Evolutionary conservation across 2,888 invertebrate genomes (phyloP).

Genomic region (Drosophila buzzatii): DNA sequence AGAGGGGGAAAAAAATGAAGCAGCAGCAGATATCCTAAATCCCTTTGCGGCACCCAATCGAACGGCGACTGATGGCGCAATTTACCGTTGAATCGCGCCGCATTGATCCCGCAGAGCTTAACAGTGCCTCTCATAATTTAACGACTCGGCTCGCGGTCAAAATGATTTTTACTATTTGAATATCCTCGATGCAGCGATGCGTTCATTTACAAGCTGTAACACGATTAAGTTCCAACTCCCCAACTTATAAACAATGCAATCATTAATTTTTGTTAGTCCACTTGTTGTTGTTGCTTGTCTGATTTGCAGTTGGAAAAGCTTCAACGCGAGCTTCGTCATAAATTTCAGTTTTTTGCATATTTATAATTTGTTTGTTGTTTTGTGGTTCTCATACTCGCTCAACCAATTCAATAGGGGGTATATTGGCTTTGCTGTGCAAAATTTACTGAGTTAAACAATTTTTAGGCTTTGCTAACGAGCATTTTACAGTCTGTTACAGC

Average conservation of each 20-base stretch:
- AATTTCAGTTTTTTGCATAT: conserved; percentile 59
- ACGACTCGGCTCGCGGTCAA: conserved; percentile 58
- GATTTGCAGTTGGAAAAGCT: conserved; percentile 20
- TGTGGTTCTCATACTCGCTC: conserved; percentile 9
- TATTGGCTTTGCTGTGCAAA: background rate
- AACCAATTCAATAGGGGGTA: background rate
- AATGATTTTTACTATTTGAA: conserved; percentile 56
- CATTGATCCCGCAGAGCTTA: conserved; percentile 79
- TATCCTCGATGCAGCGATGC: conserved; percentile 41
- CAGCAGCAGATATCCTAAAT: conserved; percentile 57
- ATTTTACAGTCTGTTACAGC: background rate
- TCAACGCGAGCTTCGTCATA: conserved; percentile 40
- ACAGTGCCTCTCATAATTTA: conserved; percentile 74
- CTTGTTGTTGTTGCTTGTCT: conserved; percentile 18
- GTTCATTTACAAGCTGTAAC: conserved; percentile 61
- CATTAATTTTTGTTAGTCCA: conserved; percentile 41
- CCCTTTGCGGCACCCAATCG: conserved; percentile 42
- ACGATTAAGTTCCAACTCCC: conserved; percentile 51
- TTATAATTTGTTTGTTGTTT: conserved; percentile 46
- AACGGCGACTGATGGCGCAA: conserved; percentile 32
- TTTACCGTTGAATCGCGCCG: conserved; percentile 52
- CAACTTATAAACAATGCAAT: conserved; percentile 57
- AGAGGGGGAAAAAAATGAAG: conserved; percentile 20
- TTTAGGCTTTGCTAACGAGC: background rate
- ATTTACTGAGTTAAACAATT: no score